These are phyloP conservation scores for Sebastes umbrosus DNA, from an alignment of 2,797 vertebrate genomes.

Conservation along the genomic window DNA sequence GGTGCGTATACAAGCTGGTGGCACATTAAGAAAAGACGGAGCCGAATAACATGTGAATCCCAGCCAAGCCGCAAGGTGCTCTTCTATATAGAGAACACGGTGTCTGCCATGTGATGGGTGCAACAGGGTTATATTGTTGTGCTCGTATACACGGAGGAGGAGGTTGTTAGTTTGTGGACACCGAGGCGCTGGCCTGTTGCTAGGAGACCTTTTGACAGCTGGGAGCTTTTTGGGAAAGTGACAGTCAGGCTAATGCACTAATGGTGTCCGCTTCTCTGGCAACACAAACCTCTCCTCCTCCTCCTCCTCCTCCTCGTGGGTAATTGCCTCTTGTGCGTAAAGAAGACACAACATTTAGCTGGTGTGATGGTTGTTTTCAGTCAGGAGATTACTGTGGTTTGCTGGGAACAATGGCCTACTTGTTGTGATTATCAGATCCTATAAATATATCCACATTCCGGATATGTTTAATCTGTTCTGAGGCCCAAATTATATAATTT, in stretches of 20 bases:
- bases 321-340: conserved; percentile 49
- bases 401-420: conserved; percentile 60
- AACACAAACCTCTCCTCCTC: conserved; percentile 38
- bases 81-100: neutral
- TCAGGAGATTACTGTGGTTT: conserved; percentile 63
- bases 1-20: conserved; percentile 68
- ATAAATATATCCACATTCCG: conserved; percentile 36
- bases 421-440: conserved; percentile 60
- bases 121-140: conserved; percentile 53
- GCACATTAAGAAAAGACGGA: conserved; percentile 7
- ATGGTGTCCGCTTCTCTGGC: conserved; percentile 52
- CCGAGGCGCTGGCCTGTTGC: conserved; percentile 83
- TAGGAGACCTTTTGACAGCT: conserved; percentile 82
- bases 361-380: conserved; percentile 30
- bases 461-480: conserved; percentile 30
- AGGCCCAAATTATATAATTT: neutral
- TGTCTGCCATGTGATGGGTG: conserved; percentile 34
- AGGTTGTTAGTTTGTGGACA: conserved; percentile 54
- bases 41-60: conserved; percentile 19
- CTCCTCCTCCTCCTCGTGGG: neutral
- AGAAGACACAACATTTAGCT: conserved; percentile 32
- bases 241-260: conserved; percentile 50
- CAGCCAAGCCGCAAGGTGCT: conserved; percentile 28
- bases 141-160: neutral
- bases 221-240: conserved; percentile 71